A percentile compares a stretch with the other conserved stretches of the same genome.
Conservation (phyloP, 2,113 vertebrate species). For the Miniopterus natalensis region DNA sequence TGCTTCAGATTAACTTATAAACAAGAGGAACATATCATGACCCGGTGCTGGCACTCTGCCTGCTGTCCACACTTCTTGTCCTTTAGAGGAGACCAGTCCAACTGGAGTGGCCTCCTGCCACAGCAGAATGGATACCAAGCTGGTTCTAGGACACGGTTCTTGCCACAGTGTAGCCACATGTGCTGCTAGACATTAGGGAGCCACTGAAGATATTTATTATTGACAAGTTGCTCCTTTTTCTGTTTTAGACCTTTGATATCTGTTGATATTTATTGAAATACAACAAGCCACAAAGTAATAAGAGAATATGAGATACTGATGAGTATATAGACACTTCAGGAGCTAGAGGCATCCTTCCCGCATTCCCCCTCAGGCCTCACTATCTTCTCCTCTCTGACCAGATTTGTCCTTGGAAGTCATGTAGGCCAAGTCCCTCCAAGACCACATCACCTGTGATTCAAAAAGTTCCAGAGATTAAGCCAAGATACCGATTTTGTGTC, state of each 20-base stretch:
- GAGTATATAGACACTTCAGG: neutral
- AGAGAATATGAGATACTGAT: neutral
- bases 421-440: neutral
- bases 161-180: neutral
- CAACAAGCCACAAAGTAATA: neutral
- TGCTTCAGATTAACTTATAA: conserved; percentile 73
- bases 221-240: neutral
- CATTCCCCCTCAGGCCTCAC: neutral
- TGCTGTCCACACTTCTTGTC: neutral
- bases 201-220: neutral
- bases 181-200: neutral
- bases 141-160: neutral
- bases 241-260: neutral
- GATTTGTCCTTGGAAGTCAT: neutral
- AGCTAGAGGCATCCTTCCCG: fast-evolving
- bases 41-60: neutral
- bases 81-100: neutral
- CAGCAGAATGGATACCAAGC: neutral
- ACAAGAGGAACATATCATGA: conserved; percentile 65
- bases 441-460: neutral
- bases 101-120: neutral
- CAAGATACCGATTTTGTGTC: neutral
- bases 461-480: neutral
- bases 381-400: neutral
- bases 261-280: conserved; percentile 25